phyloP scores from a whole-genome alignment of 2,113 vertebrate species.

The Cephalopterus ornatus region DNA sequence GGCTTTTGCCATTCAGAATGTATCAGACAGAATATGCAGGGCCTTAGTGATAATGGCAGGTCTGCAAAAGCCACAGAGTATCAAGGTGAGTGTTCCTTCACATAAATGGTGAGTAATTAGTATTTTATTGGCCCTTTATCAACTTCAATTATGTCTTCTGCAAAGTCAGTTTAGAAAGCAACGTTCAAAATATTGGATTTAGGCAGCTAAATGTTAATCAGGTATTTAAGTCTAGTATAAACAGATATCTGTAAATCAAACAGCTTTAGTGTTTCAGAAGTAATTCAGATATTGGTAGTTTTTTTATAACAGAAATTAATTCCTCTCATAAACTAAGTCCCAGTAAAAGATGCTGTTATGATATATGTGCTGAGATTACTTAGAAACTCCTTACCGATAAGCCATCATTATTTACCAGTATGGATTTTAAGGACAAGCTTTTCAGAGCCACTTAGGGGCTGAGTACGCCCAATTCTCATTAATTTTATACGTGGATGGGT shows the following conservation, averaged over 20 bases:
- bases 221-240: neutral
- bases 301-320: neutral
- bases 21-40: neutral
- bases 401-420: constrained; percentile 15
- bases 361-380: neutral
- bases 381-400: neutral
- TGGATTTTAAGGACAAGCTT: constrained; percentile 8
- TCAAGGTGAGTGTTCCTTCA: neutral
- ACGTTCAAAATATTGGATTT: neutral
- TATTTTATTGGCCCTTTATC: neutral
- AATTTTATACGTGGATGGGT: constrained; percentile 39
- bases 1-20: neutral
- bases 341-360: neutral
- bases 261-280: neutral
- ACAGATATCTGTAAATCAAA: neutral
- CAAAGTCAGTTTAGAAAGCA: neutral
- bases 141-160: neutral
- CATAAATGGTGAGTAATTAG: neutral
- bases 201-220: neutral
- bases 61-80: neutral
- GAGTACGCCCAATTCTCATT: constrained; percentile 44
- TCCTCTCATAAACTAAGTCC: neutral
- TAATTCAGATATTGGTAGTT: neutral
- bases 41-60: neutral
- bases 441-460: constrained; percentile 38